Evolutionary conservation across 2,888 invertebrate species (phyloP).

Genomic region (Sialis lutaria): DNA sequence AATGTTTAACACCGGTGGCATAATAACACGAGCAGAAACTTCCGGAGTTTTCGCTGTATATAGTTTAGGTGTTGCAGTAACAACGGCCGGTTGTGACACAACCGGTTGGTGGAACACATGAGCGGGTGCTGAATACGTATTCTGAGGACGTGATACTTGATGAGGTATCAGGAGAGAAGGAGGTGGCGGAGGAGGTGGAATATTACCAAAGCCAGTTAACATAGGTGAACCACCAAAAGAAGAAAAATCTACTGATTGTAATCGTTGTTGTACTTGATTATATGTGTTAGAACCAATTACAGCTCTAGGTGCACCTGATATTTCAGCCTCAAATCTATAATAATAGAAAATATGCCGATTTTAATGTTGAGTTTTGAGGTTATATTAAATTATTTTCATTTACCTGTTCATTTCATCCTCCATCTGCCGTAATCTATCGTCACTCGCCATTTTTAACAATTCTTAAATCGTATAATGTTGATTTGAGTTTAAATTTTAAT

Average conservation of each 20-base stretch:
- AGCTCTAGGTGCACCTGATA: slow-evolving; percentile 47
- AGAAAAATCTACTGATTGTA: slow-evolving; percentile 28
- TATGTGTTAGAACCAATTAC: slow-evolving; percentile 60
- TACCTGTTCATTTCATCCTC: slow-evolving; percentile 86
- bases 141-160: slow-evolving; percentile 36
- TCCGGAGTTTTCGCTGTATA: slow-evolving; percentile 37
- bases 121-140: slow-evolving; percentile 19
- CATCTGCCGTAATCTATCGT: slow-evolving; percentile 56
- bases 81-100: slow-evolving; percentile 36
- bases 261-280: slow-evolving; percentile 47
- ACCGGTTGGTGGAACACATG: slow-evolving; percentile 22
- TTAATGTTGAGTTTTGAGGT: slow-evolving; percentile 4
- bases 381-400: slow-evolving; percentile 10
- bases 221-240: slow-evolving; percentile 9
- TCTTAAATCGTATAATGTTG: too few relatives aligned
- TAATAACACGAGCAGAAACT: slow-evolving; percentile 17
- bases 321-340: slow-evolving; percentile 76
- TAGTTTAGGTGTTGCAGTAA: slow-evolving; percentile 51
- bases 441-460: slow-evolving; percentile 9
- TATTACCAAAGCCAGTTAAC: slow-evolving; percentile 32
- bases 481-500: too few relatives aligned
- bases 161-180: slow-evolving; percentile 51
- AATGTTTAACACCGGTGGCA: slow-evolving; percentile 27
- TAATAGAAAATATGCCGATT: slow-evolving; percentile 1
- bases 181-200: slow-evolving; percentile 48